Evolutionary conservation across 2,888 invertebrate species (phyloP).

Genomic region (Caenorhabditis macrosperma): DNA sequence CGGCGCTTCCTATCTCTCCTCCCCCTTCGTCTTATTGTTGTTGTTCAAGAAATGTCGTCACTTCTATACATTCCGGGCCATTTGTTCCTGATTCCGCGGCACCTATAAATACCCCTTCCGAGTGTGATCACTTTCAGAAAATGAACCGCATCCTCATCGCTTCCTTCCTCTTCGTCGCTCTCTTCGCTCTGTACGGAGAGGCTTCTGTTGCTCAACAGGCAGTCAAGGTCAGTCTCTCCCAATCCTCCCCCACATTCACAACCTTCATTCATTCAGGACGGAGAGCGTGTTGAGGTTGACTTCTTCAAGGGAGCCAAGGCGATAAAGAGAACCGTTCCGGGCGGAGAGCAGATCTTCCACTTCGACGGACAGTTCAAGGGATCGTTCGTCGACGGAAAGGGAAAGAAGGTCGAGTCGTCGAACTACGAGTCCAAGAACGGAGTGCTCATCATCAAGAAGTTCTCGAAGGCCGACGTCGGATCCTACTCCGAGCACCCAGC

Average conservation of each 20-base stretch:
- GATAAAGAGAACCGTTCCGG: slow-evolving; percentile 35
- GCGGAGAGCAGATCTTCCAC: slow-evolving; percentile 46
- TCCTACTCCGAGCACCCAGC: slow-evolving; percentile 31
- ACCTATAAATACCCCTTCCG: not conserved
- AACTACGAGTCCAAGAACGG: slow-evolving; percentile 47
- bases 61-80: not conserved
- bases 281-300: slow-evolving; percentile 27
- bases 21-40: slow-evolving; percentile 22
- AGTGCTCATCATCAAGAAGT: slow-evolving; percentile 54
- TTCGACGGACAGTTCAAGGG: slow-evolving; percentile 38
- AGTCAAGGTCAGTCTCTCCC: slow-evolving; percentile 14
- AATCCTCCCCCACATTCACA: too few relatives aligned
- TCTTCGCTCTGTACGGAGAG: slow-evolving; percentile 18
- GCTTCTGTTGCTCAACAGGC: slow-evolving; percentile 39
- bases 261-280: too few relatives aligned
- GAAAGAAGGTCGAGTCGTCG: slow-evolving; percentile 44
- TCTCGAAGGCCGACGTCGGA: slow-evolving; percentile 51
- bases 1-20: slow-evolving; percentile 4
- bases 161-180: slow-evolving; percentile 20
- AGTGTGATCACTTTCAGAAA: slow-evolving; percentile 20
- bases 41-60: slow-evolving; percentile 19
- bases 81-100: not conserved
- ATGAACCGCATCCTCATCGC: slow-evolving; percentile 44
- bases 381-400: slow-evolving; percentile 43
- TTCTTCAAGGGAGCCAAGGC: slow-evolving; percentile 38